phyloP scores from a whole-genome alignment of 2,888 invertebrate genomes.

The Hypolimnas misippus region DNA sequence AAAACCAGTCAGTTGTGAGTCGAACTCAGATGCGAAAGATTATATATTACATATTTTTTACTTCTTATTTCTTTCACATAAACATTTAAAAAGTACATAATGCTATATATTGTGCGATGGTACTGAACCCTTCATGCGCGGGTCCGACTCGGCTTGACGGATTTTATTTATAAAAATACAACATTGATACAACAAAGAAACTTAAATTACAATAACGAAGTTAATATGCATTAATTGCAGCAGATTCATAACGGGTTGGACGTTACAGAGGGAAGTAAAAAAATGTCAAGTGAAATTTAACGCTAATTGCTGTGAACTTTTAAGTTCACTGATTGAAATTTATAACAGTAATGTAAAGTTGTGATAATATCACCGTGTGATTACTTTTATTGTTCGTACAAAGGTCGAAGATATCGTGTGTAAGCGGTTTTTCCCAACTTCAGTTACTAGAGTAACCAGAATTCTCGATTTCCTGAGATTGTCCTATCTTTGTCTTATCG shows the following conservation, averaged over 20 bases:
- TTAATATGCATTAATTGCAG: background rate
- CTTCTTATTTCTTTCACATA: too few relatives aligned
- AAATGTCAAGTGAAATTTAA: background rate
- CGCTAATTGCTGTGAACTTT: slow-evolving; percentile 5
- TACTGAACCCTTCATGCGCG: too few relatives aligned
- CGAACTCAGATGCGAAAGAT: too few relatives aligned
- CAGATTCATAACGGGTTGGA: background rate
- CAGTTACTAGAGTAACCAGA: background rate
- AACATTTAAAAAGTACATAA: too few relatives aligned
- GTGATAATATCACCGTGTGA: background rate
- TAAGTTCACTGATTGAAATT: slow-evolving; percentile 2
- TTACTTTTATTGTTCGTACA: background rate
- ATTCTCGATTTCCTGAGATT: background rate
- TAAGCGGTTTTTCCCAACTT: slow-evolving; percentile 9
- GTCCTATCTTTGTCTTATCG: too few relatives aligned
- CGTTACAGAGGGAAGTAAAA: background rate
- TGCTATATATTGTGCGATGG: too few relatives aligned
- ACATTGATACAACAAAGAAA: background rate
- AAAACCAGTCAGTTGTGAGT: too few relatives aligned
- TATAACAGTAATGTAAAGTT: background rate
- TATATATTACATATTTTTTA: too few relatives aligned
- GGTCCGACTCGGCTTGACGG: too few relatives aligned
- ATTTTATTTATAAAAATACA: too few relatives aligned
- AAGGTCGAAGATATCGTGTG: background rate
- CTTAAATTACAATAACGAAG: background rate